These are phyloP conservation scores for Tetranychus urticae DNA, from an alignment of 1,140 invertebrate species.

Conservation along the genomic window DNA sequence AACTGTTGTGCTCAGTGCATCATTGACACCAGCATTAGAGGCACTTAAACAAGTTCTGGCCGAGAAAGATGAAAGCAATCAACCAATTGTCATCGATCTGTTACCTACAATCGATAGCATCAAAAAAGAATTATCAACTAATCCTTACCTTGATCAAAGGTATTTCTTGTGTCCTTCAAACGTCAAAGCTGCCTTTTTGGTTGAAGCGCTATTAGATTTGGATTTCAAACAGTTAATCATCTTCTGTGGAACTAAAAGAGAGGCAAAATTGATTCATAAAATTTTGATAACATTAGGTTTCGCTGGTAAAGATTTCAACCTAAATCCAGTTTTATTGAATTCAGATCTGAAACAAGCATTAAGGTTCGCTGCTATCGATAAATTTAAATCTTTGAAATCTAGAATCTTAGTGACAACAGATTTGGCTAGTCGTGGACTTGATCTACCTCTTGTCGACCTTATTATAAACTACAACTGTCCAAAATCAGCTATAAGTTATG, in stretches of 20 bases:
- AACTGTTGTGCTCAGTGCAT: slow-evolving; percentile 81
- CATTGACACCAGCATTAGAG: slow-evolving; percentile 62
- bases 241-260: slow-evolving; percentile 8
- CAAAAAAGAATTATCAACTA: slow-evolving; percentile 43
- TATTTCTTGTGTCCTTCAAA: slow-evolving; percentile 70
- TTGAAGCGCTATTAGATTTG: slow-evolving; percentile 9
- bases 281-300: slow-evolving; percentile 9
- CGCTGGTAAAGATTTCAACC: slow-evolving; percentile 7
- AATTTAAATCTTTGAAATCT: slow-evolving; percentile 59
- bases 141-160: slow-evolving; percentile 60
- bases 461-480: slow-evolving; percentile 87
- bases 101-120: slow-evolving; percentile 31
- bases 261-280: slow-evolving; percentile 10
- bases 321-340: slow-evolving; percentile 30
- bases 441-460: slow-evolving; percentile 28
- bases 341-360: slow-evolving; percentile 59
- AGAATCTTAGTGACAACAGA: slow-evolving; percentile 85
- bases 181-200: slow-evolving; percentile 71
- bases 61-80: slow-evolving; percentile 10
- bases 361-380: slow-evolving; percentile 44
- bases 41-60: slow-evolving; percentile 39
- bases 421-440: slow-evolving; percentile 67
- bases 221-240: slow-evolving; percentile 10
- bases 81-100: slow-evolving; percentile 11
- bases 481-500: slow-evolving; percentile 67